A percentile compares a stretch with the other conserved stretches of the same genome.
phyloP scores from a whole-genome alignment of 2,113 vertebrate species.

The Scomber scombrus region DNA sequence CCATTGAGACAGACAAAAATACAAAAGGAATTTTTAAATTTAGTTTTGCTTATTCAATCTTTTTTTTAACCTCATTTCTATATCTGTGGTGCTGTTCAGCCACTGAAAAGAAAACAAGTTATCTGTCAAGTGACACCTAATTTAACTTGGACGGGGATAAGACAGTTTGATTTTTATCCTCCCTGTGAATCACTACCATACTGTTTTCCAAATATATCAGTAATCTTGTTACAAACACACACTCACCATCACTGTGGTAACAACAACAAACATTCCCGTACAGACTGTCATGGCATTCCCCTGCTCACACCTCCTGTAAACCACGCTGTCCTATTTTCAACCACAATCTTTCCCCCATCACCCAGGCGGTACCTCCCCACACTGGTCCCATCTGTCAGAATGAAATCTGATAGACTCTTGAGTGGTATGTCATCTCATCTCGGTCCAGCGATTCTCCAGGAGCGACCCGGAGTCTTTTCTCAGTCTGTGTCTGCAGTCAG shows the following conservation, averaged over 20 bases:
- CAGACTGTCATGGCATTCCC: conserved; percentile 7
- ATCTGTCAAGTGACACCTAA: too few relatives aligned
- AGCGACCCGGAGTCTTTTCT: neutral
- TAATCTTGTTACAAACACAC: conserved; percentile 33
- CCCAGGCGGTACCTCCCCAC: conserved; percentile 32
- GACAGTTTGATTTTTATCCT: neutral
- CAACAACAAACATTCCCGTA: conserved; percentile 44
- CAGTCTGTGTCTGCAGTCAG: conserved; percentile 20
- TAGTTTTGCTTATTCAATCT: too few relatives aligned
- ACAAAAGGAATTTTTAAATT: too few relatives aligned
- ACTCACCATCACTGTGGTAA: conserved; percentile 29
- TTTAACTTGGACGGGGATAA: neutral
- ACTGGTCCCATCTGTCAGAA: conserved; percentile 57
- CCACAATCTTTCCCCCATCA: conserved; percentile 57
- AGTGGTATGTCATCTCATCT: conserved; percentile 52
- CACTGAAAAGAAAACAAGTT: too few relatives aligned
- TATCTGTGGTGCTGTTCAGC: too few relatives aligned
- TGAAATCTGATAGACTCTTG: conserved; percentile 67
- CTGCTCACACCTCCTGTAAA: conserved; percentile 51
- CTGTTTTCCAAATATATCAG: conserved; percentile 49
- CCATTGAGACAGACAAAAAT: too few relatives aligned
- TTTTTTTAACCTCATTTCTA: too few relatives aligned
- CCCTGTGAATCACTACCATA: neutral
- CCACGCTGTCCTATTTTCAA: conserved; percentile 61
- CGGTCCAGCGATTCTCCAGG: conserved; percentile 18